These are phyloP conservation scores for Phenacoccus solenopsis DNA, from an alignment of 1,140 invertebrate genomes.

Conservation along the genomic window DNA sequence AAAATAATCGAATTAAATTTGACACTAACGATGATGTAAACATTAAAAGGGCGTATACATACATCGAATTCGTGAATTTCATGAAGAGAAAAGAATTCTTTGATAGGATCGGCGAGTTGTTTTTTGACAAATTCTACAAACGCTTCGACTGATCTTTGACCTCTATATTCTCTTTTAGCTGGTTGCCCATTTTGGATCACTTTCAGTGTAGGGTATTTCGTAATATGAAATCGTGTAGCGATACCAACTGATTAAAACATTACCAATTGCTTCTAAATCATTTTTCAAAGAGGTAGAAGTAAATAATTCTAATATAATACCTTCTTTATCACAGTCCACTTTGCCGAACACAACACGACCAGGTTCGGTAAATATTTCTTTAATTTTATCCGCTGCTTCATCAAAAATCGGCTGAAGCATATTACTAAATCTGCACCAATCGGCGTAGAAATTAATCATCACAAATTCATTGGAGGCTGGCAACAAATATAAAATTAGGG, in stretches of 20 bases:
- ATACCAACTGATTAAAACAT: conserved; percentile 47
- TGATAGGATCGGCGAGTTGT: conserved; percentile 80
- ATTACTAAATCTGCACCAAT: conserved; percentile 94
- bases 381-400: conserved; percentile 81
- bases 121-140: conserved; percentile 78
- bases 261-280: neutral
- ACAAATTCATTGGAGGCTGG: conserved; percentile 88
- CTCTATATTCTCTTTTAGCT: conserved; percentile 90
- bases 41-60: conserved; percentile 21
- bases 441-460: conserved; percentile 97
- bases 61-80: conserved; percentile 67
- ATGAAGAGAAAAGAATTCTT: conserved; percentile 58
- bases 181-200: conserved; percentile 87
- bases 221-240: conserved; percentile 84
- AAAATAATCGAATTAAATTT: conserved; percentile 2
- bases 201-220: conserved; percentile 97
- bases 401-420: conserved; percentile 92
- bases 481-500: conserved; percentile 35
- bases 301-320: no score
- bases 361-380: conserved; percentile 59
- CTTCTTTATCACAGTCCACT: conserved; percentile 91
- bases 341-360: conserved; percentile 86
- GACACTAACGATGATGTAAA: conserved; percentile 10
- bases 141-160: conserved; percentile 65
- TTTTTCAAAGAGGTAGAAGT: no score